Base-by-base conservation (phyloP, 2,797 vertebrate genomes). In the Austrolebias charrua region DNA sequence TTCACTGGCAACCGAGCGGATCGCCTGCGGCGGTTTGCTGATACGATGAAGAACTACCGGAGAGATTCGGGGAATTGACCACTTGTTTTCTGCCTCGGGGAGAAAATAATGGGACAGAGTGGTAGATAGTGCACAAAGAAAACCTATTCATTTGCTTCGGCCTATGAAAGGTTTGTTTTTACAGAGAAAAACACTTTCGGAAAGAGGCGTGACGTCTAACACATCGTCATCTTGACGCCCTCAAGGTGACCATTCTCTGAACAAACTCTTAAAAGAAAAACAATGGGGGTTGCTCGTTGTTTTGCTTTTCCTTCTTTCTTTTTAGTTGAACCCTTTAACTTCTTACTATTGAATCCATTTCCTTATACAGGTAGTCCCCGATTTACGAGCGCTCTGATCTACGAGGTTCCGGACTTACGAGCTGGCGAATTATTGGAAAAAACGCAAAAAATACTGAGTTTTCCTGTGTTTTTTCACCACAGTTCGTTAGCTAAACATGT, bases 331-430 rank as follows among this genome's bases (percentile, higher is more conserved):
- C 81, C 77, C 78, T 86, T 80, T 69, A 79, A 86, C 83, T 76
- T 82, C 80, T 86, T 60, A 75, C 76, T 55, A 73, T 76, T 75
- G 86, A 86, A 89, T 86, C 87, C 73, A 89, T 91, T 91, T 88
- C 82, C 86, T 89, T 88, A n/a, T n/a, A n/a, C n/a, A n/a, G n/a
- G n/a, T n/a, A n/a, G n/a, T n/a, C n/a, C n/a, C n/a, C n/a, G n/a
- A n/a, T n/a, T n/a, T n/a, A n/a, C n/a, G n/a, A n/a, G n/a, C n/a
- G n/a, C n/a, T n/a, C n/a, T n/a, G n/a, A n/a, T n/a, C n/a, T n/a
- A n/a, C n/a, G n/a, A n/a, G n/a, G n/a, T n/a, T n/a, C n/a, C n/a
- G n/a, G n/a, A n/a, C n/a, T n/a, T n/a, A n/a, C n/a, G n/a, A n/a
- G n/a, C n/a, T n/a, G n/a, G n/a, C n/a, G n/a, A n/a, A n/a, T n/a